Conservation (phyloP, 2,113 vertebrate genomes). For the Brachirus orientalis region DNA sequence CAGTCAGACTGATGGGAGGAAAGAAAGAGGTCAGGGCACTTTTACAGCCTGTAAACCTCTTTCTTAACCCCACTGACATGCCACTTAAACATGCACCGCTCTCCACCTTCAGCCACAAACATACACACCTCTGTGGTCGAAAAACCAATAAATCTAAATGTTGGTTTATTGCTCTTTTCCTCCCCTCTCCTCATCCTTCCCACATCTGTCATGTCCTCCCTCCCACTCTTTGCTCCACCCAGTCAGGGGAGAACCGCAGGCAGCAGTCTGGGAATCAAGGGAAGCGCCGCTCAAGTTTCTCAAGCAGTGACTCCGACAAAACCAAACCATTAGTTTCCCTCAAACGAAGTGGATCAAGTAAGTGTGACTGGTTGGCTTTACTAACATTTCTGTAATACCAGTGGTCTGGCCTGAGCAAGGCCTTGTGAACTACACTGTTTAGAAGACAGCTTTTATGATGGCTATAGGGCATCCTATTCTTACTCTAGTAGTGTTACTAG, state of each 20-base stretch:
- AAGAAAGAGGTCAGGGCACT: slow-evolving; percentile 46
- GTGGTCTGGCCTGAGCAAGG: neutral
- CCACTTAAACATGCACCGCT: slow-evolving; percentile 38
- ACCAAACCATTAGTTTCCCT: slow-evolving; percentile 86
- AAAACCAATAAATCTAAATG: slow-evolving; percentile 28
- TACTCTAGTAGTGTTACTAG: too few species aligned
- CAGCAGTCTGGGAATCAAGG: slow-evolving; percentile 81
- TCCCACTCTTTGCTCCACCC: slow-evolving; percentile 21
- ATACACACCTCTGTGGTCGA: slow-evolving; percentile 29
- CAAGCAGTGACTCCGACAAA: slow-evolving; percentile 87
- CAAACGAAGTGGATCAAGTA: slow-evolving; percentile 92
- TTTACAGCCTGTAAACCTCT: slow-evolving; percentile 64
- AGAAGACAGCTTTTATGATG: too few species aligned
- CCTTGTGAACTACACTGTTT: neutral
- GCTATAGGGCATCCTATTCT: neutral
- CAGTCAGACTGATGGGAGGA: slow-evolving; percentile 41
- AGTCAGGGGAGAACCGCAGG: slow-evolving; percentile 77
- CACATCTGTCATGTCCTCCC: slow-evolving; percentile 25
- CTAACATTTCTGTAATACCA: neutral
- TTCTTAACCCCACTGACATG: slow-evolving; percentile 50
- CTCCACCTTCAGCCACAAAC: slow-evolving; percentile 36
- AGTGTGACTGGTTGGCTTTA: slow-evolving; percentile 55
- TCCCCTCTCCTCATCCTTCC: slow-evolving; percentile 28
- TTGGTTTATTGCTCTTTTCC: slow-evolving; percentile 1
- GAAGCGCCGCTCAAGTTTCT: slow-evolving; percentile 89